phyloP scores from a whole-genome alignment of 2,797 vertebrate genomes.

The Neosilurus mollespiculum region DNA sequence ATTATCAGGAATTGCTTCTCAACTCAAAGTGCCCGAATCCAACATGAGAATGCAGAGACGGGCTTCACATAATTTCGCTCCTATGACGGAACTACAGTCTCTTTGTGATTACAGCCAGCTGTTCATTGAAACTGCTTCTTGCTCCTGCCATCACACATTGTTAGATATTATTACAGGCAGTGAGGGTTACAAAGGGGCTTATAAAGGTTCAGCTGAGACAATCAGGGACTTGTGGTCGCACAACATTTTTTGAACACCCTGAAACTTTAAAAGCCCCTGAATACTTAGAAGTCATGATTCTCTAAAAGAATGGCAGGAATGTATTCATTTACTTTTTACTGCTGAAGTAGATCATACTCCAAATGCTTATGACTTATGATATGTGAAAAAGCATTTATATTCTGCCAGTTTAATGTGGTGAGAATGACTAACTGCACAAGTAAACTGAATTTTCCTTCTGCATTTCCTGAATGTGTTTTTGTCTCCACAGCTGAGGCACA shows the following conservation, averaged over 20 bases:
- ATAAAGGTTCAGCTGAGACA: slow-evolving; percentile 1
- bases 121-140: slow-evolving; percentile 16
- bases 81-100: slow-evolving; percentile 23
- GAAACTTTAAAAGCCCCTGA: slow-evolving; percentile 1
- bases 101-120: slow-evolving; percentile 16
- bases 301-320: not conserved
- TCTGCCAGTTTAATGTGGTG: not conserved
- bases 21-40: slow-evolving; percentile 41
- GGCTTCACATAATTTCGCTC: slow-evolving; percentile 38
- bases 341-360: not conserved
- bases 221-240: not conserved
- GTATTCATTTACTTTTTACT: not conserved
- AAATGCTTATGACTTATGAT: not conserved
- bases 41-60: slow-evolving; percentile 30
- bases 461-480: not conserved
- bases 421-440: not conserved
- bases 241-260: not conserved
- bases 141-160: not conserved
- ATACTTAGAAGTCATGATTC: not conserved
- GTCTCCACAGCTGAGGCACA: not conserved
- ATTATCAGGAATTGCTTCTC: slow-evolving; percentile 49
- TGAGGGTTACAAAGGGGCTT: slow-evolving; percentile 11
- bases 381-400: not conserved
- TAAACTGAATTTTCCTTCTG: not conserved
- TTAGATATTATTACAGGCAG: slow-evolving; percentile 11